phyloP scores from a whole-genome alignment of 2,888 invertebrate species.

The Dicranocentrus wangi region DNA sequence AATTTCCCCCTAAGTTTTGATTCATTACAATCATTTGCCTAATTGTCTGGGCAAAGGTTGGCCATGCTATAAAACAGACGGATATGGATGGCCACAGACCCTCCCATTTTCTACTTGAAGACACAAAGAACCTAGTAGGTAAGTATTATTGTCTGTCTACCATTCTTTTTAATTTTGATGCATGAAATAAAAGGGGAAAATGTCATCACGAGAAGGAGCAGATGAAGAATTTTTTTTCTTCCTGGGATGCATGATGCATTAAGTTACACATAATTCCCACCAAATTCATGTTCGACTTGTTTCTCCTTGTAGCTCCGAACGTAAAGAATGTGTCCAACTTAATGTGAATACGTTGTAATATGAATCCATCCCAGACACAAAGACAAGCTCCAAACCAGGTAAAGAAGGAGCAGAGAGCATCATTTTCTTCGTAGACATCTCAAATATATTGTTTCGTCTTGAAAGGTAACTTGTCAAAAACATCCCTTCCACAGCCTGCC shows the following conservation, averaged over 20 bases:
- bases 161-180: not conserved
- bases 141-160: not conserved
- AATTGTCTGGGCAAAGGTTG: conserved; percentile 24
- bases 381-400: not conserved
- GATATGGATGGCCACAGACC: conserved; percentile 18
- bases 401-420: no score
- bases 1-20: conserved; percentile 16
- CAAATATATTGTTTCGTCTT: not conserved
- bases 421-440: no score
- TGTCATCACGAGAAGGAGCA: conserved; percentile 1
- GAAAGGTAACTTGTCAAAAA: conserved; percentile 11
- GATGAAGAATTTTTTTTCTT: not conserved
- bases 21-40: conserved; percentile 10
- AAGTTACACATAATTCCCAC: no score
- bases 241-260: no score
- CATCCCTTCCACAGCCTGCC: not conserved
- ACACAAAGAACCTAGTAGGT: no score
- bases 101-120: conserved; percentile 17
- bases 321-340: no score
- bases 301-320: not conserved
- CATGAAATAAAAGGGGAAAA: not conserved
- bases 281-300: not conserved
- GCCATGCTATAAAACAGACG: conserved; percentile 11
- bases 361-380: not conserved
- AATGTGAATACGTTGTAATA: not conserved